phyloP scores from a whole-genome alignment of 2,113 vertebrate species.

The Ammodytes dubius region DNA sequence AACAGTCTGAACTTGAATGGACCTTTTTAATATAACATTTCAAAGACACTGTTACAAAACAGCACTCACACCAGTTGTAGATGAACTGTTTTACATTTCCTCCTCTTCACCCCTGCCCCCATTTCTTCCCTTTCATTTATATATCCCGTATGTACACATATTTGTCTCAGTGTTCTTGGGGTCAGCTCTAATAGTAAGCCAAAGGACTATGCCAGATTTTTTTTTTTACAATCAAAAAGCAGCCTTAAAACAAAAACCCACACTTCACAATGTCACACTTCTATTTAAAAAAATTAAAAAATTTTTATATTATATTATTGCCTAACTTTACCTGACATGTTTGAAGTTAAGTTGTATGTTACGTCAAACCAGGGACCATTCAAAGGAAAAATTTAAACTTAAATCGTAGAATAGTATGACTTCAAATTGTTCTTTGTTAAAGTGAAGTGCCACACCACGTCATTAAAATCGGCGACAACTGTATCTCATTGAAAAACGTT shows the following conservation, averaged over 20 bases:
- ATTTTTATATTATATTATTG: slow-evolving; percentile 2
- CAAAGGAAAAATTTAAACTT: not conserved
- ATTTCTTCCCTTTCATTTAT: not conserved
- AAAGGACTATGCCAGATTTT: not conserved
- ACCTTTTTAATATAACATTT: not conserved
- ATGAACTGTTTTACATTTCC: not conserved
- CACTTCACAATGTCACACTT: not conserved
- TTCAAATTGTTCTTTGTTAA: slow-evolving; percentile 30
- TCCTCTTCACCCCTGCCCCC: not conserved
- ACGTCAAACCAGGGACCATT: not conserved
- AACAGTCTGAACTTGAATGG: slow-evolving; percentile 6
- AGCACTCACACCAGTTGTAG: not conserved
- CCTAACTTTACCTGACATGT: not conserved
- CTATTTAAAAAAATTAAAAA: not conserved
- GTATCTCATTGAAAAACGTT: not conserved
- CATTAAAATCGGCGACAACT: slow-evolving; percentile 28
- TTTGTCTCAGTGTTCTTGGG: not conserved
- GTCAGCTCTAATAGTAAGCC: not conserved
- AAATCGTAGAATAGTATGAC: slow-evolving; percentile 4
- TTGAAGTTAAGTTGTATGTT: slow-evolving; percentile 16
- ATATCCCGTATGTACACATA: not conserved
- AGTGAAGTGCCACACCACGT: slow-evolving; percentile 18
- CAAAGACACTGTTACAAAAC: not conserved
- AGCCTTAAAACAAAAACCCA: not conserved
- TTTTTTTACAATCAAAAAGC: slow-evolving; percentile 14